These are phyloP conservation scores for Dendrocincla fuliginosa DNA, from an alignment of 2,797 vertebrate species.

Conservation along the genomic window DNA sequence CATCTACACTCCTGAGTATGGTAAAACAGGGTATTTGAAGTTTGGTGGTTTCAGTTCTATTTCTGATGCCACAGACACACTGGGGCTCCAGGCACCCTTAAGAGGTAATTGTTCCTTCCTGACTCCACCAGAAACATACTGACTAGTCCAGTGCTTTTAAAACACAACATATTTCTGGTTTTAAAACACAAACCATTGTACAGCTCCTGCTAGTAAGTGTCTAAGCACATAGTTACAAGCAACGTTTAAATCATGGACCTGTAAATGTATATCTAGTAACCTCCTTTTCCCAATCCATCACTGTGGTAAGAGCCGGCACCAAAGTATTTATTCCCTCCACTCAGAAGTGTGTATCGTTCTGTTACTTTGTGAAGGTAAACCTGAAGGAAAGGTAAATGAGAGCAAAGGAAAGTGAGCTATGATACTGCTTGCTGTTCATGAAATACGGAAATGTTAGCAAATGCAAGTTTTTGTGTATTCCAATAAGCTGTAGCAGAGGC, in stretches of 20 bases:
- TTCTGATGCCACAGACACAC: not conserved
- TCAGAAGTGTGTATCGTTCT: accelerated
- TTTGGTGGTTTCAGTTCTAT: not conserved
- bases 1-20: not conserved
- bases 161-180: not conserved
- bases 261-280: not conserved
- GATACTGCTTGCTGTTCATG: not conserved
- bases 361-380: not conserved
- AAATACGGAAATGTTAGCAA: not conserved
- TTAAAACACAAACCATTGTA: not conserved
- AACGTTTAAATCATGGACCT: not conserved
- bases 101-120: not conserved
- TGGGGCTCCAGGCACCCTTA: not conserved
- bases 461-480: not conserved
- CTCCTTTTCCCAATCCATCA: not conserved
- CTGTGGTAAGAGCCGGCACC: not conserved
- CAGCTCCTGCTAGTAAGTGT: not conserved
- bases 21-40: not conserved
- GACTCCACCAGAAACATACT: not conserved
- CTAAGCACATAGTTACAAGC: not conserved
- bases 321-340: not conserved
- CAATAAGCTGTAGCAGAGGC: not conserved
- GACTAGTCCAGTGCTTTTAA: not conserved
- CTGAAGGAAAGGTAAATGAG: not conserved
- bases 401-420: not conserved